These are phyloP conservation scores for Anthophora plumipes DNA, from an alignment of 2,888 invertebrate genomes.

Conservation along the genomic window DNA sequence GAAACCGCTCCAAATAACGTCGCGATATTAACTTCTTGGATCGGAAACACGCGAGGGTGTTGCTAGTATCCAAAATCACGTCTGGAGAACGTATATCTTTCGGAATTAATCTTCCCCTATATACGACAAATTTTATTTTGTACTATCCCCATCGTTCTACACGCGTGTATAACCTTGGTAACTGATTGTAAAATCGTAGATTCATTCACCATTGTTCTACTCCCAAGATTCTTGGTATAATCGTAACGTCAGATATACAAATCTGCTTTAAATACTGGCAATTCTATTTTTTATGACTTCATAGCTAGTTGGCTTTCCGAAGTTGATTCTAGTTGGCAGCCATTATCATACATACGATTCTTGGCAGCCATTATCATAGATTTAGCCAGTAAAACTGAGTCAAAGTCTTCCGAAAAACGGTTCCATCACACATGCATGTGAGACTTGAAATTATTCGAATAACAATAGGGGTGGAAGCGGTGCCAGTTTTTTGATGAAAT, in stretches of 20 bases:
- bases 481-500: constrained; percentile 54
- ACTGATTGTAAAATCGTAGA: background rate
- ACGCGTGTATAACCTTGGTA: background rate
- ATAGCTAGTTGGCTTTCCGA: constrained; percentile 34
- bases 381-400: constrained; percentile 56
- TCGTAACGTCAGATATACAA: background rate
- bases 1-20: constrained; percentile 64
- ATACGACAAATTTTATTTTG: constrained; percentile 6
- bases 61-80: constrained; percentile 38
- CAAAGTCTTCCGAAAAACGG: constrained; percentile 41
- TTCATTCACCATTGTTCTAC: background rate
- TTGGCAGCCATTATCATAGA: constrained; percentile 61
- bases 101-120: constrained; percentile 40
- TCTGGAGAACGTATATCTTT: constrained; percentile 41
- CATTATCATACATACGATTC: constrained; percentile 64
- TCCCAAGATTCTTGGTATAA: constrained; percentile 3
- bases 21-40: constrained; percentile 58
- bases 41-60: constrained; percentile 49
- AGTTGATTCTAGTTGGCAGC: constrained; percentile 61
- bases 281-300: constrained; percentile 44
- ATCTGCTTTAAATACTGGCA: constrained; percentile 15
- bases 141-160: too few species aligned
- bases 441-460: constrained; percentile 48
- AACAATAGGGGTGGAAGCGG: constrained; percentile 32
- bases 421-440: constrained; percentile 34